Evolutionary conservation across 2,797 vertebrate genomes (phyloP).

Genomic region (Periparus ater): DNA sequence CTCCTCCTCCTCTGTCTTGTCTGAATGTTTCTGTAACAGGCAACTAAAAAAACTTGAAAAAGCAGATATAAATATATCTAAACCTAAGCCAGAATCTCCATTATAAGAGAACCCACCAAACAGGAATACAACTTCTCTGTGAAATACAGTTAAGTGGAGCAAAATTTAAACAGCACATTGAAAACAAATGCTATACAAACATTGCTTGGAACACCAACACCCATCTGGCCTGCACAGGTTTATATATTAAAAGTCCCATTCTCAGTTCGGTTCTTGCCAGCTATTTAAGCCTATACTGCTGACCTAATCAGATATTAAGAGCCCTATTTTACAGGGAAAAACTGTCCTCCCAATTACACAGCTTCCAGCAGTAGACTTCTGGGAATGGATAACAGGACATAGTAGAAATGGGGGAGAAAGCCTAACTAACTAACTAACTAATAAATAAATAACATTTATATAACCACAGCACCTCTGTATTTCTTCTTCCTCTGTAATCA

Average conservation of each 20-base stretch:
- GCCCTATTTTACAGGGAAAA: not conserved
- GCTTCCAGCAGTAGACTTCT: not conserved
- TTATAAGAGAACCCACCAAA: not conserved
- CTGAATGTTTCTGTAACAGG: not conserved
- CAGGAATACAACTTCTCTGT: not conserved
- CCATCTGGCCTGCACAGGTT: not conserved
- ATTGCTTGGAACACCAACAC: not conserved
- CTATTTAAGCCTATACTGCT: not conserved
- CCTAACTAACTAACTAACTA: not conserved
- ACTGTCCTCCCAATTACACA: not conserved
- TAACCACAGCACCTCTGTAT: not conserved
- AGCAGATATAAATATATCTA: not conserved
- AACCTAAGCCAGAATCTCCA: not conserved
- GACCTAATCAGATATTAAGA: not conserved
- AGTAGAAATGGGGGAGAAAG: not conserved
- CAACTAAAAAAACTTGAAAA: not conserved
- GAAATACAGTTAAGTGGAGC: not conserved
- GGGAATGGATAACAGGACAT: not conserved
- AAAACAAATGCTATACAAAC: not conserved
- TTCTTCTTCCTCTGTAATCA: not conserved
- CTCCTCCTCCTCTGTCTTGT: not conserved
- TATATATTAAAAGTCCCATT: not conserved
- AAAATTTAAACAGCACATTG: not conserved
- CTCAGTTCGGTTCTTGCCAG: not conserved
- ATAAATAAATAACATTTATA: not conserved